Base-by-base conservation (phyloP, 1,140 invertebrate species). In the Argopecten irradians region DNA sequence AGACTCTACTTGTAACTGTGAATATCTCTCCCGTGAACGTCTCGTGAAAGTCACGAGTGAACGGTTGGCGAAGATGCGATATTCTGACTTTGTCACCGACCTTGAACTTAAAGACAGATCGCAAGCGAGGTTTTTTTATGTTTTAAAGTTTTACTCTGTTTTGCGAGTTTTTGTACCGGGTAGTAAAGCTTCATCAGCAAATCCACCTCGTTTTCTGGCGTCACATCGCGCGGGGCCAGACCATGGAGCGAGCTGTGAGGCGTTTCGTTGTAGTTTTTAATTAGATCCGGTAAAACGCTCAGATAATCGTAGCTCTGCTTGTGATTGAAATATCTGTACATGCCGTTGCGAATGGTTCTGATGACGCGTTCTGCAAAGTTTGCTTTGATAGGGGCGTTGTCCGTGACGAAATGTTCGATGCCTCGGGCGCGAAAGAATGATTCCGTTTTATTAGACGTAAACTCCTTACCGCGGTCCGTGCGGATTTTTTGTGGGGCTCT, bases 191-290 rank as follows among this genome's bases (percentile, higher is more conserved):
- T 83, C 86, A 89, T 28, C 36, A 39, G 36, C 13, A 89, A n/a
- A 84, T 87, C 86, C 16, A 84, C 89, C 19, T 87, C 55, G 35
- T 89, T 89, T 14, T 43, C 9, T 41, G 85, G 43, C 16, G 36
- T 87, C 19, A 89, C 89, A 22, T 87, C 83, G 22, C 85, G 87
- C 3, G 89, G 89, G 19, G 89, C 43, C 19, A 87, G 33, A 22
- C 82, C 83, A 34, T 87, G 85, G 19, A 89, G 33, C 34, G 33
- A 71, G 85, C 86, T 85, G 28, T 89, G 86, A 33, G 86, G 88
- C 0, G 86, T 87, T 55, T 83, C 34, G 43, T 89, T 89, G 84
- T 89, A 89, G 83, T 83, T 89, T n/a, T 85, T 19, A 0, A 89
- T 83, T 16, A 89, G 32, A 16, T 87, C 46, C 35, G 41, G 32